Conservation (phyloP, 2,113 vertebrate species). For the Tiliqua scincoides region DNA sequence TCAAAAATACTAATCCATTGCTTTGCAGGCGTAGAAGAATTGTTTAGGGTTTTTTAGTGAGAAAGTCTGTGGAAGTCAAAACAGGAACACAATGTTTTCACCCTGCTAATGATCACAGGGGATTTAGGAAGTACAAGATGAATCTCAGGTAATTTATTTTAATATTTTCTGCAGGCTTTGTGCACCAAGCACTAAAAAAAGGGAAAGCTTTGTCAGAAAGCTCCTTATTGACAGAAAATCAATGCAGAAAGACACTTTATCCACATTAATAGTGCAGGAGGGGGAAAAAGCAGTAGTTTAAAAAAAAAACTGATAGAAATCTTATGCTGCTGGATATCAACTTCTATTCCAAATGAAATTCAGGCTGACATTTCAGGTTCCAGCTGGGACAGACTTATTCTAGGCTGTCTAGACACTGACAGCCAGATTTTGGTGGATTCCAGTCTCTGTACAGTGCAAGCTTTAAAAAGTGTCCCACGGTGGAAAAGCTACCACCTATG, state of each 20-base stretch:
- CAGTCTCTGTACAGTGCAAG: neutral
- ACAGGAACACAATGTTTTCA: slow-evolving; percentile 37
- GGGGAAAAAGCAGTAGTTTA: neutral
- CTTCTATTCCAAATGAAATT: neutral
- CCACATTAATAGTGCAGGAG: neutral
- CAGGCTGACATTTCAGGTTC: too few species aligned
- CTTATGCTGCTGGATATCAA: neutral
- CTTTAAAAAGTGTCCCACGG: neutral
- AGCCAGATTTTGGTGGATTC: neutral
- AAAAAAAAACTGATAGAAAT: neutral
- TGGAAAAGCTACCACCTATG: too few species aligned
- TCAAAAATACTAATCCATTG: too few species aligned
- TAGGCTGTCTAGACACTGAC: neutral
- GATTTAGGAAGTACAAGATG: slow-evolving; percentile 23
- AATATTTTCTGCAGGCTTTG: slow-evolving; percentile 3
- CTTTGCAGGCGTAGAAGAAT: too few species aligned
- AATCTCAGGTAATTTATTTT: slow-evolving; percentile 30
- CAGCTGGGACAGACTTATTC: neutral
- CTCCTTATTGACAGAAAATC: neutral
- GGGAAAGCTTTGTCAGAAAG: neutral
- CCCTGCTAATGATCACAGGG: slow-evolving; percentile 34
- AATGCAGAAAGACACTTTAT: neutral
- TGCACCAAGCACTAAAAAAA: slow-evolving; percentile 1
- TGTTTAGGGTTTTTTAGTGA: slow-evolving; percentile 34
- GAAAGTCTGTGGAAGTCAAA: slow-evolving; percentile 10